Base-by-base conservation (phyloP, 2,113 vertebrate genomes). In the Ameiurus melas region DNA sequence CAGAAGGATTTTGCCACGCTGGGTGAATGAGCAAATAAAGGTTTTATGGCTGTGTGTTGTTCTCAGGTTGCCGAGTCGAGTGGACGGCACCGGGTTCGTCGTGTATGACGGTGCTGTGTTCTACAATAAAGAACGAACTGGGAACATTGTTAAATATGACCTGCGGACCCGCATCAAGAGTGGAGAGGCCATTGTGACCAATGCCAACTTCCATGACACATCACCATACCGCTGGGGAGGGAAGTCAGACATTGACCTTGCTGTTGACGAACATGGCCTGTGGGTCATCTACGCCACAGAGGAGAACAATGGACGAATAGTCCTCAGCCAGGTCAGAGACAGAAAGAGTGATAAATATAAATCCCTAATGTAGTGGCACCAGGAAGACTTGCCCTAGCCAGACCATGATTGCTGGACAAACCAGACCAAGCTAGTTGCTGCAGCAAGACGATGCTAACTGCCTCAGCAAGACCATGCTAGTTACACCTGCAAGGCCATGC, bases 251-350 rank as follows among this genome's bases (percentile, higher is more conserved):
- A 98, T 99, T 10, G 98, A 99, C 93, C 92, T 99, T 92, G 98
- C 98, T 0, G 98, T 98, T 93, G 98, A 99, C 0, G 98, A 99
- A 93, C 97, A 98, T 0, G 97, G 98, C 25, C 94, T 99, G 2
- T 99, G 98, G 98, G 98, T 98, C 19, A 97, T 99, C 86, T 99
- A 99, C 82, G 97, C 97, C 85, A 99, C 98, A 0, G 98, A 98
- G 92, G 95, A 95, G 90, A 98, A 97, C 93, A 98, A 97, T 0
- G 98, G 98, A 75, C 94, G 97, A 0, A 92, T 98, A 55, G 97
- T 98, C 89, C 95, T 98, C 36, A 98, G 97, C 93, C 98, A 98
- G 93, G 97, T 97, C 43, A 36, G 51, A 70, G 43, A 68, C 47
- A 39, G 27, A 36, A 13, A 36, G 62, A 70, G 62, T 17, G 22